Conservation (phyloP, 2,113 vertebrate species). For the Periophthalmus modestus region DNA sequence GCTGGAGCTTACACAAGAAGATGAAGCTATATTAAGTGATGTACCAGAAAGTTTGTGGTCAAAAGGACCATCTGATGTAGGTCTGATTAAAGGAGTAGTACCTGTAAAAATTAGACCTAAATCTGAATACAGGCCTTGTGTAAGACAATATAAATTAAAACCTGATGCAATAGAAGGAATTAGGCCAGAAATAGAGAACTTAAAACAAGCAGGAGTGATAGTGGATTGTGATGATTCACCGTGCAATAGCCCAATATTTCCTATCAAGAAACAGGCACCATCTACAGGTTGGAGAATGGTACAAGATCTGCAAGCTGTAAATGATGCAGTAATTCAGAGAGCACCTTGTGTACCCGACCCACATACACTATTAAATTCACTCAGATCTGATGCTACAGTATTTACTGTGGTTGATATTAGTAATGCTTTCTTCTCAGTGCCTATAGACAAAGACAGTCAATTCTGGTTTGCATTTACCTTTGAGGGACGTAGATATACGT, state of each 20-base stretch:
- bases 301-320: background rate
- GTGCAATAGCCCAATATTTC: constrained; percentile 13
- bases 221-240: background rate
- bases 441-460: background rate
- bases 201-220: background rate
- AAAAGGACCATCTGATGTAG: background rate
- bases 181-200: background rate
- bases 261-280: background rate
- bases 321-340: background rate
- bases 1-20: background rate
- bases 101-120: background rate
- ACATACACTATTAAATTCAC: background rate
- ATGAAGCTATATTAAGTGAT: background rate
- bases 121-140: background rate
- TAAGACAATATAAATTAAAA: background rate
- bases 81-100: background rate
- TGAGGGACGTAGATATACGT: background rate
- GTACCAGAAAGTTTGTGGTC: background rate
- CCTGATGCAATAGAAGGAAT: background rate
- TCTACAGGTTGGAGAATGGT: constrained; percentile 6
- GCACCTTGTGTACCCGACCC: background rate
- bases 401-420: background rate
- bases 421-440: background rate
- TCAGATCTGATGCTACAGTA: background rate
- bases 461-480: background rate